These are phyloP conservation scores for Dendronephthya gigantea DNA, from an alignment of 64 coral and sea anemone genomes.

Conservation along the genomic window DNA sequence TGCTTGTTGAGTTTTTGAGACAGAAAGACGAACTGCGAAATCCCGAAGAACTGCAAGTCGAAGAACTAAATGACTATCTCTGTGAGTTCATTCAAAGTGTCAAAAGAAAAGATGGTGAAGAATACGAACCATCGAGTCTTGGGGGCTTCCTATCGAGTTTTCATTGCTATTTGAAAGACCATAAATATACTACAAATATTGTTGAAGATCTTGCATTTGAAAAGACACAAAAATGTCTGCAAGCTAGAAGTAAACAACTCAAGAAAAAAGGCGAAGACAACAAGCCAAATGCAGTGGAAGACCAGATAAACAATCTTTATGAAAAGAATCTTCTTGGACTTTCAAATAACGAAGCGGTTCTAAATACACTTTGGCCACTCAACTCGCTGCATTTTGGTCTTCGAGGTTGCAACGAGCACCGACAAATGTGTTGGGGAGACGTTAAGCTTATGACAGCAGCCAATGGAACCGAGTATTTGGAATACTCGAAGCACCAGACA, in stretches of 20 bases:
- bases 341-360: background rate
- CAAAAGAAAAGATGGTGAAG: constrained; percentile 31
- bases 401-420: background rate
- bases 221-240: background rate
- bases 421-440: constrained; percentile 20
- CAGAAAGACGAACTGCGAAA: constrained; percentile 21
- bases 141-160: constrained; percentile 29
- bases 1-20: constrained; percentile 27
- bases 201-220: background rate
- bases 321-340: background rate
- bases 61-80: constrained; percentile 27
- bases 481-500: background rate
- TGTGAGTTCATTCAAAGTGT: constrained; percentile 27
- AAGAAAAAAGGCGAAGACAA: background rate
- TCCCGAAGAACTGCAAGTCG: background rate
- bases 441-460: background rate
- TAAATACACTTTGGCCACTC: background rate
- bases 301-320: background rate
- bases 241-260: background rate
- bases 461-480: constrained; percentile 4
- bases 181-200: background rate
- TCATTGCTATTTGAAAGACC: constrained; percentile 11
- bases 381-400: constrained; percentile 15
- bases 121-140: constrained; percentile 40
- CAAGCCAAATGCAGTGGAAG: background rate